phyloP scores from a whole-genome alignment of 2,113 vertebrate genomes.

The Protobothrops flavoviridis region DNA sequence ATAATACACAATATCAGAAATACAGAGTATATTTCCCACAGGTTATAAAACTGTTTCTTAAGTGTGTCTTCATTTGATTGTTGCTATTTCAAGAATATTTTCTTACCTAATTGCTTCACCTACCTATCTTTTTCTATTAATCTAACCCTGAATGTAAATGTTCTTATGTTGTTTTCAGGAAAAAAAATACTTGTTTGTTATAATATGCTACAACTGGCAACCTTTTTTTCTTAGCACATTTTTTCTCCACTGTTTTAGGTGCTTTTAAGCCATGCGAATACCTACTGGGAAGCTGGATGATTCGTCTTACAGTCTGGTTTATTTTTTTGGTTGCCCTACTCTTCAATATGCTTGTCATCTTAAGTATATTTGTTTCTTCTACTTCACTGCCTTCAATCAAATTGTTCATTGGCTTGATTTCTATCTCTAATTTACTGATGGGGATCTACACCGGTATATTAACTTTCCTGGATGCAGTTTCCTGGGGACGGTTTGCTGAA shows the following conservation, averaged over 20 bases:
- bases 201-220: constrained; percentile 46
- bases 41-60: constrained; percentile 36
- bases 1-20: background rate
- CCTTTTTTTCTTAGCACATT: constrained; percentile 29
- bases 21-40: background rate
- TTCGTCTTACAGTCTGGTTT: constrained; percentile 97
- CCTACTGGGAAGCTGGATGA: constrained; percentile 98
- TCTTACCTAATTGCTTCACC: constrained; percentile 47
- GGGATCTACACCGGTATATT: constrained; percentile 88
- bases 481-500: constrained; percentile 92
- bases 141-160: constrained; percentile 11
- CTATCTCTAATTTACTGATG: constrained; percentile 90
- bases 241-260: constrained; percentile 70
- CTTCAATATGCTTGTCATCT: constrained; percentile 90
- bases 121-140: constrained; percentile 38
- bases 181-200: constrained; percentile 36
- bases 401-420: constrained; percentile 87
- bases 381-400: constrained; percentile 76
- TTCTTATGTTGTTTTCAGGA: constrained; percentile 36
- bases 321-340: constrained; percentile 92
- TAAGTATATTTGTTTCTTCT: constrained; percentile 80
- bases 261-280: constrained; percentile 97
- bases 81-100: constrained; percentile 56
- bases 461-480: constrained; percentile 85
- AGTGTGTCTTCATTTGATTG: constrained; percentile 40